Conservation (phyloP, 1,140 invertebrate species). For the Drosophila santomea region DNA sequence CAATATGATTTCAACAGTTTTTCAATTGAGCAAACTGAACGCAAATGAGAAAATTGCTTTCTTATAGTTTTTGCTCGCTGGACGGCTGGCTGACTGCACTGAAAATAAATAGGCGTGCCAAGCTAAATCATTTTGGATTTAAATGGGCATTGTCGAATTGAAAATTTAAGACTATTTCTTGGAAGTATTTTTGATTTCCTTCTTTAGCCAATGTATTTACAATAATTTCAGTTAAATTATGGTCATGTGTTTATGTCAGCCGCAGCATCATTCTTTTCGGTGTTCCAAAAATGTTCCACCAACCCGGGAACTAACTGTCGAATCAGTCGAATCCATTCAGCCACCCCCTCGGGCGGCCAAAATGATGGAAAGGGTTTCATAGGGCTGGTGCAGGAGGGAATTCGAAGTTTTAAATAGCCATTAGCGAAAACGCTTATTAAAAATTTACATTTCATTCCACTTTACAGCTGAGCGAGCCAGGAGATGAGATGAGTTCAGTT, state of each 20-base stretch:
- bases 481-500: conserved; percentile 42
- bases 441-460: conserved; percentile 84
- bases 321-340: conserved; percentile 54
- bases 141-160: background rate
- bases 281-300: conserved; percentile 17
- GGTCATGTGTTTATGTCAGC: too few species aligned
- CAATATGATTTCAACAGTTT: conserved; percentile 58
- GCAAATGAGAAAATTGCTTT: conserved; percentile 72
- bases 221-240: too few species aligned
- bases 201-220: too few species aligned
- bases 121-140: too few species aligned
- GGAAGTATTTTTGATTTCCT: too few species aligned
- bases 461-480: conserved; percentile 77
- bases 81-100: background rate
- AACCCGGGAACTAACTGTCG: conserved; percentile 40
- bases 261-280: background rate
- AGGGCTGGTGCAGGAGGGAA: conserved; percentile 40
- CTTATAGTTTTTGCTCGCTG: conserved; percentile 59
- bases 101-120: background rate
- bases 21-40: conserved; percentile 60
- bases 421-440: conserved; percentile 85
- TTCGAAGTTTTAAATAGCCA: conserved; percentile 84
- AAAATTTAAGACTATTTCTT: too few species aligned
- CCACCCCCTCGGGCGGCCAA: conserved; percentile 37
- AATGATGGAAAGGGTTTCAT: background rate